Evolutionary conservation across 2,888 invertebrate species (phyloP), one percentile per base, ranked within the genome.

Genomic region (Nemurella pictetii): DNA sequence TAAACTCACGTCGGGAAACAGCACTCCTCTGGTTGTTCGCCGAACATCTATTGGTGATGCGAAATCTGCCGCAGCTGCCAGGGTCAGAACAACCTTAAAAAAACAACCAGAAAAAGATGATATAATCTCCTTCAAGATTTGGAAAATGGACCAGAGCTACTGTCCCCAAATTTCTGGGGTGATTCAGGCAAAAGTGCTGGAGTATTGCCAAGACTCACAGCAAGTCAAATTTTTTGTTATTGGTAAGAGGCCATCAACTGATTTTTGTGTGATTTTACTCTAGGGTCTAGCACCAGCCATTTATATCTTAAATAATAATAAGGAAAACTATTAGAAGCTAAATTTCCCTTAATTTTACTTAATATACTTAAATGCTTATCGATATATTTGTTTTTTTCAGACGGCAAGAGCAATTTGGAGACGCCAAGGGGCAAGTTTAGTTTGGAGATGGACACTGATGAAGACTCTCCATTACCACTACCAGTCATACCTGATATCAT

Each of bases 101-200:
- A 55, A 55, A 20, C 85, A 85, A 77, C 87, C 87, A 36, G 28
- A 86, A 83, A 15, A 85, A 28, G 75, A 87, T 81, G 87, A 89
- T 27, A 83, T 88, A 72, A 86, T 89, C 75, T 87, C 87, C 0
- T 88, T 89, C 30, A 88, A 89, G 91, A 89, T 90, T 86, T 87
- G 91, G 3, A 89, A 88, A 87, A 88, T 91, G 77, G 89, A 88
- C 27, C 86, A 87, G 29, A 88, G 90, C 87, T 91, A 91, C 85
- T 89, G 89, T n/a, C 91, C 91, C 5, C 88, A 89, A 86, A 36
- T 91, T 25, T 91, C 91, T 0, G 87, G 89, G 12, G 88, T 88
- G 36, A 90, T 91, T 80, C 85, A 90, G 28, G 90, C 89, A 0
- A 87, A 89, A 87, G 89, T 89, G 2, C 7, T 89, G 28, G 85